A percentile compares a stretch with the other conserved stretches of the same genome.
These are phyloP conservation scores for Tillus elongatus DNA, from an alignment of 2,888 invertebrate species.

Conservation along the genomic window DNA sequence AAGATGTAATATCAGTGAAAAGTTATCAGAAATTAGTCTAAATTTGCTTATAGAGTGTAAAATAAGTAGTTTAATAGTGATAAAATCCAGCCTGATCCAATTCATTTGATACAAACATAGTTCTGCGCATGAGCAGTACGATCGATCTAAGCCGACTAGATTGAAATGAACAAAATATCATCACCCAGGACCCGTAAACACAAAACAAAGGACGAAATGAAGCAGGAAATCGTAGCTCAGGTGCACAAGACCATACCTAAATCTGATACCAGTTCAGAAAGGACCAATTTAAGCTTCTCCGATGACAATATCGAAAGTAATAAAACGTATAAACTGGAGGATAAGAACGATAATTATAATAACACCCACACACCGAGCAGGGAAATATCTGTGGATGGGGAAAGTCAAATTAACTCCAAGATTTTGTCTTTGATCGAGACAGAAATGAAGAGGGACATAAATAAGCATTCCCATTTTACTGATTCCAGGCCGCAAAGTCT, in stretches of 20 bases:
- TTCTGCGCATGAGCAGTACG: conserved; percentile 31
- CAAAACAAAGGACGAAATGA: conserved; percentile 36
- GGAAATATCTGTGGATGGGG: conserved; percentile 49
- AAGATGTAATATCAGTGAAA: too few relatives aligned
- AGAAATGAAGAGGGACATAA: conserved; percentile 39
- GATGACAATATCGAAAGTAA: conserved; percentile 27
- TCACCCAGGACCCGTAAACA: conserved; percentile 32
- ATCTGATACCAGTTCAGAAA: conserved; percentile 34
- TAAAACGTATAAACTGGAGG: conserved; percentile 30
- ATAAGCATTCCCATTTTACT: conserved; percentile 39
- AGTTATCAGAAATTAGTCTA: too few relatives aligned
- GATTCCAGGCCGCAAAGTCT: conserved; percentile 42
- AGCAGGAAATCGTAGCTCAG: conserved; percentile 39
- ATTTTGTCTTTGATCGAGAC: conserved; percentile 39
- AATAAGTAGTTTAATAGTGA: too few relatives aligned
- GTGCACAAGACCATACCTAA: conserved; percentile 35
- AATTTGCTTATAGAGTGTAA: too few relatives aligned
- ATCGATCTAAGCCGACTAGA: conserved; percentile 11
- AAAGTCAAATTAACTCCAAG: conserved; percentile 49
- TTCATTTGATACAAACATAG: too few relatives aligned
- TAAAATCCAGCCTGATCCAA: too few relatives aligned
- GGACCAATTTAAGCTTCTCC: conserved; percentile 18
- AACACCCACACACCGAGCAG: conserved; percentile 36
- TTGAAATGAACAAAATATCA: conserved; percentile 23
- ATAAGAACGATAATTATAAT: conserved; percentile 32